Base-by-base conservation (phyloP, 2,888 invertebrate genomes). In the Eristalinus aeneus region DNA sequence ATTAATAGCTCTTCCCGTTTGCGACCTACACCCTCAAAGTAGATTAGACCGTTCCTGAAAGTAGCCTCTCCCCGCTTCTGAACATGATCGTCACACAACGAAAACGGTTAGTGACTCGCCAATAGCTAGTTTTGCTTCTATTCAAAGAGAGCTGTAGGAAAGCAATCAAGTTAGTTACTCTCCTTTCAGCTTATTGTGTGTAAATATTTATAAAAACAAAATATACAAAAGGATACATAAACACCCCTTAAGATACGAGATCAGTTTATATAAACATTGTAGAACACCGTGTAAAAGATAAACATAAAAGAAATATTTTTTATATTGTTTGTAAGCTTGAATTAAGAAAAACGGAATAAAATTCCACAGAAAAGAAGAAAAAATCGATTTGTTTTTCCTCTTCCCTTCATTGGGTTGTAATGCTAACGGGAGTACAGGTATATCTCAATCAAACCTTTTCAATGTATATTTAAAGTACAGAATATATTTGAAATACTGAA, bases 291-390 rank as follows among this genome's bases (percentile, higher is more conserved):
- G 31, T 56, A 60, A 67, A 64, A 77, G 71, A 79, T 36, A 77
- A 68, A 67, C 34, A 71, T 39, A 82, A 60, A 76, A 65, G 58
- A 56, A 76, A 72, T 72, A 78, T 82, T 87, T 86, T 87, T 78
- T 83, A 74, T 74, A 77, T 85, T 69, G 79, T 86, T 86, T 86
- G 63, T 87, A 83, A 83, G 83, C 75, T 87, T 79, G 87, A 78
- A 79, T 87, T 87, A 83, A 83, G 75, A 78, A 34, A 71, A 5
- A 65, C 27, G 87, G 87, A 87, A 87, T 87, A 83, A 71, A 87
- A 87, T 87, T 87, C 87, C 87, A 72, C 34, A 6, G 23, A 36
- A 74, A 73, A 71, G 20, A 56, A 68, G 10, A 80, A 16, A 36
- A 2, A 20, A 63, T 20, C 32, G 27, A n/a, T 16, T 5, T 6